These are phyloP conservation scores for Sebastes melanostomus DNA, from an alignment of 2,797 vertebrate species.

Conservation along the genomic window DNA sequence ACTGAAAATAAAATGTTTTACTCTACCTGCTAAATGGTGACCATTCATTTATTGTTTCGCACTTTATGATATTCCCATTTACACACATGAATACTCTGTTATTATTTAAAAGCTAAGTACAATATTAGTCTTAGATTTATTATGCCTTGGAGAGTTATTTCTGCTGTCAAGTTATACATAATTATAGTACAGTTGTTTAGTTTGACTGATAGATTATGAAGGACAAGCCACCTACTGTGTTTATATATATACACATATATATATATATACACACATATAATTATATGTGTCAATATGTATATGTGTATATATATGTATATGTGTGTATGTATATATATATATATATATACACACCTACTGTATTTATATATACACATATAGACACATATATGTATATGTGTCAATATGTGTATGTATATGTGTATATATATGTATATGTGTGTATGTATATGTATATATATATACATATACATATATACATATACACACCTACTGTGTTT, in stretches of 20 bases:
- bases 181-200: neutral
- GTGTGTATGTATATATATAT: fast-evolving
- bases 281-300: no score
- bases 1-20: conserved; percentile 47
- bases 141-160: neutral
- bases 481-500: no score
- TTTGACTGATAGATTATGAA: neutral
- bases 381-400: no score
- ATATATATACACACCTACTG: no score
- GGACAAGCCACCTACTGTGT: neutral
- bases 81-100: neutral
- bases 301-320: no score
- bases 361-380: no score
- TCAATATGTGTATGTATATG: no score
- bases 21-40: neutral
- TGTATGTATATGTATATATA: fast-evolving
- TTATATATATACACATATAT: neutral
- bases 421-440: no score
- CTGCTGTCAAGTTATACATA: neutral
- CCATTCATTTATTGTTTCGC: neutral
- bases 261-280: no score
- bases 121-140: no score
- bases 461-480: no score
- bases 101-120: neutral
- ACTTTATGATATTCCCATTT: neutral